These are phyloP conservation scores for Phalacrocorax aristotelis DNA, from an alignment of 2,113 vertebrate species.

Conservation along the genomic window DNA sequence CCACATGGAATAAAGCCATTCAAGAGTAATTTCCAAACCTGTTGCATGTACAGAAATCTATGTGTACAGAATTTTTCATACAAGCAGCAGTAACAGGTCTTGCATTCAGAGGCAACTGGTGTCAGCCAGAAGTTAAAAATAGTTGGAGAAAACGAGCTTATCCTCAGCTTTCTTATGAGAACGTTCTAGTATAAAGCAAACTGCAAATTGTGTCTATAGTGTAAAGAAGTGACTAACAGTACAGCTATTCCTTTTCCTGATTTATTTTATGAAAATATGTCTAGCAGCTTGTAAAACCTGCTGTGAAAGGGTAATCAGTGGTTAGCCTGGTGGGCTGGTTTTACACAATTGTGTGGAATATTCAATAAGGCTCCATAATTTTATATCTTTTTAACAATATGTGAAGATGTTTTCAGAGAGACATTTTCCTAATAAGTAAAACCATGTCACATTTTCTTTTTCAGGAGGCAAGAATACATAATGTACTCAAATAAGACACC, in stretches of 20 bases:
- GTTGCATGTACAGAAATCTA: not conserved
- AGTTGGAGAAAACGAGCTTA: not conserved
- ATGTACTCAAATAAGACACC: not conserved
- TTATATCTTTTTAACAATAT: not conserved
- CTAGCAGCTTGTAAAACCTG: not conserved
- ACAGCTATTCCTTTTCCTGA: not conserved
- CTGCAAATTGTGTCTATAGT: rapidly evolving
- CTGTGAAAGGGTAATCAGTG: not conserved
- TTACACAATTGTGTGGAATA: not conserved
- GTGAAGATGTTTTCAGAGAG: not conserved
- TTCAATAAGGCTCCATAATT: not conserved
- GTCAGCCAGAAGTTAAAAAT: not conserved
- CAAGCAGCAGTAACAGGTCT: not conserved
- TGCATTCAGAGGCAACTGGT: not conserved
- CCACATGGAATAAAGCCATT: not conserved
- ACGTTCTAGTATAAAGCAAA: not conserved
- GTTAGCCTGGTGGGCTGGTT: not conserved
- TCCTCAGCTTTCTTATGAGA: not conserved
- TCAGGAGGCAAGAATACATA: not conserved
- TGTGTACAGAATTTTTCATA: not conserved
- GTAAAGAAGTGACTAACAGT: not conserved
- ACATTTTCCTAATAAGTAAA: not conserved
- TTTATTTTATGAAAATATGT: not conserved
- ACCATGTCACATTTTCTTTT: not conserved
- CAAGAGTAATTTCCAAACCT: not conserved